Base-by-base conservation (phyloP, 2,797 vertebrate genomes). In the Scolopax bukidnonensis region DNA sequence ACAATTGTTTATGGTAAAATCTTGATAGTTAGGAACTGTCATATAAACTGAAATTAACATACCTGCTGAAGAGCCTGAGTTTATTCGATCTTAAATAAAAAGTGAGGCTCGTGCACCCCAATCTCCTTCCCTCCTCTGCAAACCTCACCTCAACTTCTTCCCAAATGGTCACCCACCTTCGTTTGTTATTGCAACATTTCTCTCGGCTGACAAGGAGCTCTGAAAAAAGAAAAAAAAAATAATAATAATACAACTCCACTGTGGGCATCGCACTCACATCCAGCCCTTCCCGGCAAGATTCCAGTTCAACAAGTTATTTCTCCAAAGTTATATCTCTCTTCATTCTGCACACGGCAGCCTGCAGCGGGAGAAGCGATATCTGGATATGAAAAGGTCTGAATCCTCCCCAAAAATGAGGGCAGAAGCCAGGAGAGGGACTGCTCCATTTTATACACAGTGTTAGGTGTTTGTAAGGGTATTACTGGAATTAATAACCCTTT, bases 1-100 rank as follows among this genome's bases (percentile, higher is more conserved):
- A 21, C 27, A 33, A 57, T 16, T 96, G 93, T 95, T 95, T 95
- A 68, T 54, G 59, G 75, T 74, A 89, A 89, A 90, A 77, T 64
- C 64, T 87, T 41, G 4, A 28, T 79, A 93, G 85, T 77, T 80
- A 90, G 41, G 41, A 95, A 64, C 89, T 40, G 77, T 48, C 60
- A 80, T 41, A 61, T 64, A 74, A 51, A 87, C 48, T 89, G 74
- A 61, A 2, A 2, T 80, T 92, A 69, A 57, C 56, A 9, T 25
- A 82, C 41, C 45, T 77, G 27, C n/a, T 84, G 77, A 80, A 77
- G 64, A 60, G 78, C 59, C 76, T 73, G 63, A 76, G 27, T 1
- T 92, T 76, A 80, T n/a, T 41, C 47, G 84, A 51, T 61, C 47
- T 40, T 82, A 48, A 82, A 82, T 24, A 82, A 93, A 84, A 94